phyloP scores from a whole-genome alignment of 2,797 vertebrate species.

The Mus minutoides region DNA sequence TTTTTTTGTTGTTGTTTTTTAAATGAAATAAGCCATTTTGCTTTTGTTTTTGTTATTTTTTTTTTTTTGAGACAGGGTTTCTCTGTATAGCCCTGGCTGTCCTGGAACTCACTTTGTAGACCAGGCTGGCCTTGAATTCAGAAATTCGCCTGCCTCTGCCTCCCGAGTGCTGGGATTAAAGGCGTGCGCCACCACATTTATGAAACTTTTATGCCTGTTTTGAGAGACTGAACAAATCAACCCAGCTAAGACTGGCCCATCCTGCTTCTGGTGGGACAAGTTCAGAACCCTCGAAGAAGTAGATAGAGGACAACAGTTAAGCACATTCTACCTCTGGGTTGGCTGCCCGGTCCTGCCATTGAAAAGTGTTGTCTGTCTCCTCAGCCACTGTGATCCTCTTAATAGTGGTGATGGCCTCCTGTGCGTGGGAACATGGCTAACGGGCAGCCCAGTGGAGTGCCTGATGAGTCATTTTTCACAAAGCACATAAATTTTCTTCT shows the following conservation, averaged over 20 bases:
- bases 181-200: too few species aligned
- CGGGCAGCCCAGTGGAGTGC: background rate
- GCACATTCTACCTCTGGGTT: background rate
- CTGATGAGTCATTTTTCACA: slow-evolving; percentile 46
- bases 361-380: slow-evolving; percentile 32
- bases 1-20: too few species aligned
- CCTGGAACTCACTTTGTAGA: too few species aligned
- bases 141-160: too few species aligned
- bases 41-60: too few species aligned
- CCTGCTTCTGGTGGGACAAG: background rate
- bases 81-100: too few species aligned
- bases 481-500: background rate
- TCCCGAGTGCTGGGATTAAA: too few species aligned
- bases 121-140: too few species aligned
- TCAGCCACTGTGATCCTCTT: slow-evolving; percentile 33
- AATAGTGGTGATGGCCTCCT: background rate
- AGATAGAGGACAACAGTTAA: slow-evolving; percentile 1
- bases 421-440: slow-evolving; percentile 7
- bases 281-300: slow-evolving; percentile 3
- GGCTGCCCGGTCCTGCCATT: background rate
- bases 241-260: background rate
- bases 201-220: background rate
- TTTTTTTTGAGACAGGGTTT: too few species aligned
- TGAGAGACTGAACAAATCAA: background rate
- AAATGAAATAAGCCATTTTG: background rate